Evolutionary conservation across 2,888 invertebrate genomes (phyloP).

Genomic region (Agonopterix subpropinquella): DNA sequence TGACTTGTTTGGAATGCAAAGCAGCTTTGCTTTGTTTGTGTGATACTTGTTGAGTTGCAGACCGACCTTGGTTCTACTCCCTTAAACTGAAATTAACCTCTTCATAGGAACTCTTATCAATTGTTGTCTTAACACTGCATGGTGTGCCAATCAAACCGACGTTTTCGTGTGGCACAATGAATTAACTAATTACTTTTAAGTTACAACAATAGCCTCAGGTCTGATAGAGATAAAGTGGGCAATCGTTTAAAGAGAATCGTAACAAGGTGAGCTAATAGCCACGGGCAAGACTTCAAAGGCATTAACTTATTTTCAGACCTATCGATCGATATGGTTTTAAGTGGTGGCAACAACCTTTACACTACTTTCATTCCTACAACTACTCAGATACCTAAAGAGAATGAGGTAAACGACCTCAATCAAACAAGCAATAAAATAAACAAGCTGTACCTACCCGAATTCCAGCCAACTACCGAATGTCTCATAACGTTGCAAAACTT

Average conservation of each 20-base stretch:
- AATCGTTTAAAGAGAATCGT: conserved; percentile 1
- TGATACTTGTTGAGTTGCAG: conserved; percentile 6
- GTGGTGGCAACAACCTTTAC: no score
- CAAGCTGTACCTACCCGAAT: no score
- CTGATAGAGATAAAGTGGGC: conserved; percentile 14
- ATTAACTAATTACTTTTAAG: conserved; percentile 31
- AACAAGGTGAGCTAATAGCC: no score
- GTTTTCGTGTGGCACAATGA: conserved; percentile 31
- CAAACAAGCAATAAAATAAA: no score
- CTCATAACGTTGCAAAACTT: no score
- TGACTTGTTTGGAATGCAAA: conserved; percentile 27
- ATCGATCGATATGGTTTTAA: no score
- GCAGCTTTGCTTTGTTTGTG: conserved; percentile 27
- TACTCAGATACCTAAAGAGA: no score
- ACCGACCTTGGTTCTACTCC: conserved; percentile 5
- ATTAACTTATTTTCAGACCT: no score
- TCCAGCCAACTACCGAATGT: no score
- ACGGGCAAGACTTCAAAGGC: no score
- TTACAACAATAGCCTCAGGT: conserved; percentile 25
- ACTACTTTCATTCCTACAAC: no score
- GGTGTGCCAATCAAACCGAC: conserved; percentile 14
- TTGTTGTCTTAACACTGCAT: conserved; percentile 13
- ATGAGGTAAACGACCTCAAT: no score
- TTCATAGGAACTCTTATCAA: neutral
- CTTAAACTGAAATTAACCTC: neutral